Evolutionary conservation across 2,797 vertebrate genomes (phyloP), one percentile per base, ranked within the genome.

Genomic region (Siniperca undulata): DNA sequence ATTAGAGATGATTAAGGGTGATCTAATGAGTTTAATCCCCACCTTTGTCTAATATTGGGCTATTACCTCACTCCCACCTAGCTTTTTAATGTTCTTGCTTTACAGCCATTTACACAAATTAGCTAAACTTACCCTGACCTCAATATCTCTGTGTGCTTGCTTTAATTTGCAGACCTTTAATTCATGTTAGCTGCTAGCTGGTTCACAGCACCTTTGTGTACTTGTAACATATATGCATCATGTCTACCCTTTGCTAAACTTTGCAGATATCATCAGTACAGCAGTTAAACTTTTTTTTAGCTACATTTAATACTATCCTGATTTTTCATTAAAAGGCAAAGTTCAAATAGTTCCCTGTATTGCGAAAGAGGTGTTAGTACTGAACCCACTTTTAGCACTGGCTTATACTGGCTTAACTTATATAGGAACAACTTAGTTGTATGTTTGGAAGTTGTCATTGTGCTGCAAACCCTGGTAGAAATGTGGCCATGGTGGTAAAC

Each of bases 31-130:
- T 88, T 89, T 89, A 81, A 88, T 89, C 55, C 75, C 55, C 85
- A 90, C 85, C 87, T 89, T 89, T 90, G 84, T 88, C 77, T 88
- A 87, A 91, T 91, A 91, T 87, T 86, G 85, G 74, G 62, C 83
- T 84, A 86, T 89, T 88, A 90, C 78, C 72, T 85, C 88, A 80
- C 36, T 77, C 72, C 70, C 86, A 84, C 86, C 80, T 81, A 91
- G 84, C 70, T 78, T 90, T 87, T 89, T 90, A 91, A 91, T 91
- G 84, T 82, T 76, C 80, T 78, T 77, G 74, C 78, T 84, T 89
- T 74, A 40, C 72, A 90, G 86, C 84, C 68, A 89, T 87, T 86
- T 87, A 88, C 85, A 83, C 59, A 80, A 84, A 91, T 92, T 87
- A 89, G 69, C 84, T 77, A 89, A 90, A 90, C 82, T 80, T 83